Evolutionary conservation across 1,140 invertebrate species (phyloP), one percentile per base, ranked within the genome.

Genomic region (Dinoponera quadriceps): DNA sequence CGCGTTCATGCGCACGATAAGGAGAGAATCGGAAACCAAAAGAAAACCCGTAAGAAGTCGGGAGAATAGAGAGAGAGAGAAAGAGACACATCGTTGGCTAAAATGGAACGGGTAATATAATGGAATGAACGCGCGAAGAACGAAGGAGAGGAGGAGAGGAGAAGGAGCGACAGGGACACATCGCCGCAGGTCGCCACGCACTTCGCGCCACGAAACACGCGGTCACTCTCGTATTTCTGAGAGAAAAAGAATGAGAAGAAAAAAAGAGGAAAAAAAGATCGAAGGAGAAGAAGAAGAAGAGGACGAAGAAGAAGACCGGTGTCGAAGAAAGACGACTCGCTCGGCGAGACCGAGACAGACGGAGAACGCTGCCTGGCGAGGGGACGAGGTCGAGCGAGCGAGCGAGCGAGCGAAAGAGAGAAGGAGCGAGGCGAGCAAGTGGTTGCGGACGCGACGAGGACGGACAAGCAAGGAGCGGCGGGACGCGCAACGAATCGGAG

Each of bases 101-200:
- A 80, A 71, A 80, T 71, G 65, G 75, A 80, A 80, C 33, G 18
- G 3, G n/a, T n/a, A 78, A 80, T 80, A 80, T 80, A 80, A 80
- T 75, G 81, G 73, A 20, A 66, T 25, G 62, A 60, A 29, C 27
- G 55, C 20, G 44, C 22, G 49, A n/a, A n/a, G 5, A 18, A 48
- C 48, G 18, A 66, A 29, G 55, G 68, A 22, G 33, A 59, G 44
- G 22, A 73, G 20, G n/a, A 66, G 48, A 73, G 29, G 59, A 54
- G 62, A 63, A 33, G 44, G 54, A 48, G 20, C 27, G 55, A 62
- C 25, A 38, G 27, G 13, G 27, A 54, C 51, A 62, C 38, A 73
- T 57, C 29, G 55, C 33, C 48, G 11, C 38, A 69, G 22, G 33
- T 69, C 63, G 49, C 22, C 44, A 33, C n/a, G 59, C 54, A 71